phyloP scores from a whole-genome alignment of 2,113 vertebrate species.

The Hemicordylus capensis region DNA sequence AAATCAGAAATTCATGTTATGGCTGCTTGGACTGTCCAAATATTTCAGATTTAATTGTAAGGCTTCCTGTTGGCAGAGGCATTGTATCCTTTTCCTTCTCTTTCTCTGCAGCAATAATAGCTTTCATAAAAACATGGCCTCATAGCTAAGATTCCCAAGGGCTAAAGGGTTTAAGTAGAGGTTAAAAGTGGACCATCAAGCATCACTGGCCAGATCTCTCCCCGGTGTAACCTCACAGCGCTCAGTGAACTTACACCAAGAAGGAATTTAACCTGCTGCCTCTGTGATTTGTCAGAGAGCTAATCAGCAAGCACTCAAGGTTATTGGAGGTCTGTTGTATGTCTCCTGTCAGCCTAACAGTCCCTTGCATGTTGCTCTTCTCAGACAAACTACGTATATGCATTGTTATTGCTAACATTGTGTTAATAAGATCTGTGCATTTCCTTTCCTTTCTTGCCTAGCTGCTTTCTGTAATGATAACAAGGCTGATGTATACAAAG shows the following conservation, averaged over 20 bases:
- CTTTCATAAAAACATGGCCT: neutral
- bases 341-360: neutral
- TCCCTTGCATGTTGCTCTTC: neutral
- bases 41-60: neutral
- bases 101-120: neutral
- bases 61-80: neutral
- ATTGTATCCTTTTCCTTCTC: neutral
- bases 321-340: neutral
- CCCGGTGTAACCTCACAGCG: neutral
- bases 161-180: neutral
- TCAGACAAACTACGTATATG: neutral
- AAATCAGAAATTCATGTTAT: neutral
- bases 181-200: neutral
- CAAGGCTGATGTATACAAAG: neutral
- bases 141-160: neutral
- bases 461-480: neutral
- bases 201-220: neutral
- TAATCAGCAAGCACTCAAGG: neutral
- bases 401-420: neutral
- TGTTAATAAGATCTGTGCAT: neutral
- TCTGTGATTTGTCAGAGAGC: neutral
- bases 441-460: rapidly evolving
- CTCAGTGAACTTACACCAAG: neutral
- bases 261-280: neutral
- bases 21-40: neutral